A percentile compares a stretch with the other conserved stretches of the same genome.
These are phyloP conservation scores for Euzetes globulus DNA, from an alignment of 2,888 invertebrate genomes.

Conservation along the genomic window DNA sequence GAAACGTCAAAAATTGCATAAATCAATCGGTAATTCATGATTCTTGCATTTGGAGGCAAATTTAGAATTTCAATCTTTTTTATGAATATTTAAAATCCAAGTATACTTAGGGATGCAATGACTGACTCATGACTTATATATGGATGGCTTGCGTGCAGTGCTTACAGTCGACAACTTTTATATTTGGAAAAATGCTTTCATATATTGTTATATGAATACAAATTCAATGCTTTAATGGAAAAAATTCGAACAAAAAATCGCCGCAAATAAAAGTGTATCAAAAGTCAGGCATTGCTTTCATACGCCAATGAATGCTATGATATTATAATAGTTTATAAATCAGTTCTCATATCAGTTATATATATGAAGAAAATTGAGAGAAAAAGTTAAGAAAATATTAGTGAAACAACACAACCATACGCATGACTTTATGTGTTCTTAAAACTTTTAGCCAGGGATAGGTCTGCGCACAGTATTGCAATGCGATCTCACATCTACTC, in stretches of 20 bases:
- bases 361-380: neutral
- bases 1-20: conserved; percentile 21
- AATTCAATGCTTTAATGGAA: neutral
- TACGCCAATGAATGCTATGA: neutral
- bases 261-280: neutral
- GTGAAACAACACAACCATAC: neutral
- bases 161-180: neutral
- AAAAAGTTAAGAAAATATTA: conserved; percentile 8
- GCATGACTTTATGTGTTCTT: neutral
- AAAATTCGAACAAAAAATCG: neutral
- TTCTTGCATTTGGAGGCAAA: conserved; percentile 12
- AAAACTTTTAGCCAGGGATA: neutral
- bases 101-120: conserved; percentile 7
- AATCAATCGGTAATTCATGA: conserved; percentile 27
- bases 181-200: neutral
- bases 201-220: neutral
- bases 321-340: neutral
- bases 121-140: conserved; percentile 4
- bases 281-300: neutral
- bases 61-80: conserved; percentile 11
- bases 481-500: neutral
- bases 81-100: conserved; percentile 20
- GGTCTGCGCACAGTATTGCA: conserved; percentile 17
- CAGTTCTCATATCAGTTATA: neutral
- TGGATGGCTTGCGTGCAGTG: conserved; percentile 8